A percentile compares a stretch with the other conserved stretches of the same genome.
phyloP scores from a whole-genome alignment of 2,797 vertebrate species.

The Urophycis tenuis region DNA sequence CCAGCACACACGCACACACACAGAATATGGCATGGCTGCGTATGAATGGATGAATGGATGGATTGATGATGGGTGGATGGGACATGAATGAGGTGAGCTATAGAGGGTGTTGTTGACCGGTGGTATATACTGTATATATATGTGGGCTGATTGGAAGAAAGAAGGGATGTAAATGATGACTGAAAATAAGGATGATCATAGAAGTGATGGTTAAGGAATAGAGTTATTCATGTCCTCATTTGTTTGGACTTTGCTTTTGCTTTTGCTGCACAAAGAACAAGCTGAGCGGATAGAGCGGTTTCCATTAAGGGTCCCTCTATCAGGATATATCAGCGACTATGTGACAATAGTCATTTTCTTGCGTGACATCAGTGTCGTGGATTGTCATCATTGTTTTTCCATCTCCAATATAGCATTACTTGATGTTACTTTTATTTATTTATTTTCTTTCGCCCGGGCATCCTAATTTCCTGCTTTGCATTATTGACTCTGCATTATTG shows the following conservation, averaged over 20 bases:
- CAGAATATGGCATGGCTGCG: too few relatives aligned
- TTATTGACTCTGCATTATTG: neutral
- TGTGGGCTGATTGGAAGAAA: neutral
- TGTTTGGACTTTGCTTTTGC: neutral
- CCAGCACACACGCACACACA: too few relatives aligned
- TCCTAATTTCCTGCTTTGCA: neutral
- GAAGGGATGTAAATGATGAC: neutral
- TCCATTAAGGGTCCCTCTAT: neutral
- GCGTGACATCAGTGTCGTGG: neutral
- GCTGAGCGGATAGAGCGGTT: neutral
- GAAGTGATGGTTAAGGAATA: neutral
- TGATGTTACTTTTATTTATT: too few relatives aligned
- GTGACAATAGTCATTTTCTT: neutral
- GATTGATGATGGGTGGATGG: neutral
- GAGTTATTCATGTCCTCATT: neutral
- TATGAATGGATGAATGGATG: neutral
- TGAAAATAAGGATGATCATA: neutral
- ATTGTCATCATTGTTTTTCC: neutral
- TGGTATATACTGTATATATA: too few relatives aligned
- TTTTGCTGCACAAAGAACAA: neutral
- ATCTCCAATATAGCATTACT: neutral
- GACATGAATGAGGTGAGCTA: neutral
- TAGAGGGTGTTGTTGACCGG: too few relatives aligned
- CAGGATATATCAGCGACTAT: neutral
- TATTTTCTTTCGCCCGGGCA: too few relatives aligned